Base-by-base conservation (phyloP, 2,113 vertebrate species). In the Terrapene triunguis region DNA sequence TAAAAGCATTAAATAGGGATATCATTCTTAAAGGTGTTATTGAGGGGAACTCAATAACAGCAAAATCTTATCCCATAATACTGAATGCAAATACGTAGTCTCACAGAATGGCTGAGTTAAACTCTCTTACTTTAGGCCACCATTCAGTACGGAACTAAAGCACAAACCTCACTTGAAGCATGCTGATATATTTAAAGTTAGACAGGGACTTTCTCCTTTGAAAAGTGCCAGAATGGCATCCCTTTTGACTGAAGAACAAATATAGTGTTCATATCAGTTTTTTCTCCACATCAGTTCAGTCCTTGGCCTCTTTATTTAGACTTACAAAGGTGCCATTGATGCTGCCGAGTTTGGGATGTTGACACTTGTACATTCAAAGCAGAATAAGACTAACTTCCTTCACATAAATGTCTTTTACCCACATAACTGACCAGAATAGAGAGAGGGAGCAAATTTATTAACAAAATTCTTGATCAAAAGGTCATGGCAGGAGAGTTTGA, bases 131-230 rank as follows among this genome's bases (percentile, higher is more conserved):
- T 62, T 83, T 79, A 74, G 81, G 19, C 5, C 80, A 81, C 35
- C 24, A 3, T 57, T 80, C 17, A 89, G 89, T 79, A 54, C 32
- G 13, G 8, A 38, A 38, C 35, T 69, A 62, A 62, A 32, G 59
- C 27, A 38, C 65, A 72, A 72, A 53, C 72, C 57, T 78, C 87
- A 93, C 65, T 47, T 89, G 93, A 93, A 92, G 11, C 57, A 76
- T 3, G 81, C n/a, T 24, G 91, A 32, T 22, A 53, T 80, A 90
- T 0, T 80, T 80, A 35, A 93, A 17, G 44, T 96, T 81, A 81
- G 65, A 87, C 82, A 47, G 83, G 32, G 4, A 54, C 16, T 19
- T 82, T 48, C 42, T 80, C 57, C 90, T 90, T 85, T 90, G n/a
- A 84, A 95, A 93, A 11, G 54, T 55, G 19, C 21, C 11, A 65